These are phyloP conservation scores for Taphrorychus bicolor DNA, from an alignment of 2,888 invertebrate species.

Conservation along the genomic window DNA sequence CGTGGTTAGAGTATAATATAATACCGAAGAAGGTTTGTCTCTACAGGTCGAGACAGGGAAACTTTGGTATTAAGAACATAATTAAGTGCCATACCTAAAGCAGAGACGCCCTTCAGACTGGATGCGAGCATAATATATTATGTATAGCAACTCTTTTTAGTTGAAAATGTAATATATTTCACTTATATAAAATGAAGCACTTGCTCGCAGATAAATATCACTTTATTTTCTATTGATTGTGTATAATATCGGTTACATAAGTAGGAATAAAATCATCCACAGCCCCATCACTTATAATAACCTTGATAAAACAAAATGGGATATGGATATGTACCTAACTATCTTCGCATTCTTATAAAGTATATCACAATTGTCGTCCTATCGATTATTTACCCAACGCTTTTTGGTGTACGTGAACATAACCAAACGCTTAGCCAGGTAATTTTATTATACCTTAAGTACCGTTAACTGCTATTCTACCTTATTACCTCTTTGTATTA, in stretches of 20 bases:
- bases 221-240: constrained; percentile 52
- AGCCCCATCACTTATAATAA: constrained; percentile 50
- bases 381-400: constrained; percentile 35
- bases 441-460: background rate
- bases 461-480: background rate
- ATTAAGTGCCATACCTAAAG: no score
- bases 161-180: no score
- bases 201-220: constrained; percentile 44
- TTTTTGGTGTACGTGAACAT: constrained; percentile 10
- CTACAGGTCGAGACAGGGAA: no score
- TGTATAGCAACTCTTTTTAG: no score
- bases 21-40: no score
- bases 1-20: no score
- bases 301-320: constrained; percentile 44
- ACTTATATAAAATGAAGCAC: background rate
- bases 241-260: constrained; percentile 50
- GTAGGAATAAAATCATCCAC: constrained; percentile 50
- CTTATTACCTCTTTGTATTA: background rate
- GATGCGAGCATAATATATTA: no score
- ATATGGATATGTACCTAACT: constrained; percentile 44
- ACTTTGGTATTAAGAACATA: no score
- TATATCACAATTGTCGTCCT: constrained; percentile 50
- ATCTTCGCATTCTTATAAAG: constrained; percentile 47
- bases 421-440: background rate
- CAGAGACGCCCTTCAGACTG: no score